A percentile compares a stretch with the other conserved stretches of the same genome.
Conservation (phyloP, 2,888 invertebrate genomes). For the Pyrgus malvae region DNA sequence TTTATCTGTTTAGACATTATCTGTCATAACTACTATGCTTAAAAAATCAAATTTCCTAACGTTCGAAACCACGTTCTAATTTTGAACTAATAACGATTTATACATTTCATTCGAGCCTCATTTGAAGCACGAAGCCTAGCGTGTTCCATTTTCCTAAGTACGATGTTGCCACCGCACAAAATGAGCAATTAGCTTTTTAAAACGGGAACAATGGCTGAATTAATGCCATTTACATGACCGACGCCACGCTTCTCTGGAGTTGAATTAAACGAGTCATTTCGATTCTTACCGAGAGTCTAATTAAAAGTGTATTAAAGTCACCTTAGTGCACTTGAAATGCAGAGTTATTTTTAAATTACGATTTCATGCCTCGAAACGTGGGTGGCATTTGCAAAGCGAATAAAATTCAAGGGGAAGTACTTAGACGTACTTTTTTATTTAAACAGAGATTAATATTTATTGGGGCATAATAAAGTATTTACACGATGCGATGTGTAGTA, state of each 20-base stretch:
- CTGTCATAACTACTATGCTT: no score
- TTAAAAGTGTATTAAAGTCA: conserved; percentile 30
- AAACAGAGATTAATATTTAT: not conserved
- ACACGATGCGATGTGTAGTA: no score
- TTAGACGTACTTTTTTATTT: not conserved
- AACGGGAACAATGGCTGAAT: conserved; percentile 39
- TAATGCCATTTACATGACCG: conserved; percentile 34
- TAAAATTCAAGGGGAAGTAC: not conserved
- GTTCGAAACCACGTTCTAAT: not conserved
- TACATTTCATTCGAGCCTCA: conserved; percentile 12
- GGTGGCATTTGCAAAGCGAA: conserved; percentile 19
- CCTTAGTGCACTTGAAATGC: conserved; percentile 8
- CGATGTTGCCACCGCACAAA: conserved; percentile 27
- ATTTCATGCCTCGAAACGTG: conserved; percentile 18
- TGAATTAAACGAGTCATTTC: conserved; percentile 43
- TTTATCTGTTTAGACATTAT: no score
- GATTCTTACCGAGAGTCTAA: conserved; percentile 31
- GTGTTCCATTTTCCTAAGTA: conserved; percentile 26
- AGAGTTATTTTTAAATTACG: conserved; percentile 17
- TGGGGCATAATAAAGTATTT: no score
- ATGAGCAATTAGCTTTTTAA: conserved; percentile 28
- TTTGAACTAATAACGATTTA: conserved; percentile 1
- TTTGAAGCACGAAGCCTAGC: conserved; percentile 15
- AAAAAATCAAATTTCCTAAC: no score
- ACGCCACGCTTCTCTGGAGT: conserved; percentile 34